Base-by-base conservation (phyloP, 2,888 invertebrate species). In the Nephrocerus scutellatus region DNA sequence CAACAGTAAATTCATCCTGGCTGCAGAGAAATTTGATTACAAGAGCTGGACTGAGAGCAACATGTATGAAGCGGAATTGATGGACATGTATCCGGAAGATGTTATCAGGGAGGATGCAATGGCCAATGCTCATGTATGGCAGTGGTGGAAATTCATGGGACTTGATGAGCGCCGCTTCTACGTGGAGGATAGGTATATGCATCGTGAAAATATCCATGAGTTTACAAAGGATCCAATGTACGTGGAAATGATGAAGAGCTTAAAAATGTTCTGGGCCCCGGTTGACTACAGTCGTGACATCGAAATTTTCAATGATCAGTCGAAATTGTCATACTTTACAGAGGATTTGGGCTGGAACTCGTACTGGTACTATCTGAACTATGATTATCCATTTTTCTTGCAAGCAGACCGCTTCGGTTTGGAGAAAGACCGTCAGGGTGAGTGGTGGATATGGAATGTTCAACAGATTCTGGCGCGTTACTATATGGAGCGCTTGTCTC, bases 401-500 rank as follows among this genome's bases (percentile, higher is more conserved):
- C 70, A 72, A 42, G 72, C 71, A 25, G 62, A 71, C 9, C 64
- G 70, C 26, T 71, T 70, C 44, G 66, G 70, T 44, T 51, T 72
- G 14, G 51, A 61, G 6, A 71, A 74, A 46, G 74, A 74, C 50
- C 67, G 67, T 29, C 74, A 77, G 46, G 79, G 79, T 35, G 78
- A 79, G 63, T 60, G 70, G 39, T 76, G 72, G 61, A 77, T 78
- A 65, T 77, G 71, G 57, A 54, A 73, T 43, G 75, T 79, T 57
- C 80, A 79, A 55, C 79, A 81, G 61, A 54, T 81, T 6, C 48
- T 81, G 46, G 73, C 79, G 41, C 76, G 77, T 74, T 84, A 81
- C 60, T 78, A 82, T 55, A 70, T 82, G 66, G 82, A 83, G 58
- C 77, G 83, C 58, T 63, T 82, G 26, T 75, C 79, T n/a, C 77